Evolutionary conservation across 2,113 vertebrate species (phyloP), one percentile per base, ranked within the genome.

Genomic region (Etheostoma spectabile): DNA sequence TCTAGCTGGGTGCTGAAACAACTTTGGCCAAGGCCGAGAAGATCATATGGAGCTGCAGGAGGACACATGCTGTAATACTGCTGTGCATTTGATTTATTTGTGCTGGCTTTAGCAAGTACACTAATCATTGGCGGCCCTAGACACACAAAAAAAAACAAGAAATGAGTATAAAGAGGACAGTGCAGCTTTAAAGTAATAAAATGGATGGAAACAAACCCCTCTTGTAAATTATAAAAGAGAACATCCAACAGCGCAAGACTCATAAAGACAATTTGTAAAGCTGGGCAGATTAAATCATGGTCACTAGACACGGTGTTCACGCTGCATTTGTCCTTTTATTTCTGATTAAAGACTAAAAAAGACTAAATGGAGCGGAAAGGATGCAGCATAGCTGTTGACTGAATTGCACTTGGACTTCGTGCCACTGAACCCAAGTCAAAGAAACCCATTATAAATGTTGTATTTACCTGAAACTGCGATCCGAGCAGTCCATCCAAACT

Each of bases 401-500:
- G 21, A 19, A 38, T 10, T 24, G 46, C 7, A 7, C 51, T 27
- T 15, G 16, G 59, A 66, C 22, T 27, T 4, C 38, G 45, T 59
- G 53, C 33, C 64, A 53, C 62, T n/a, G 22, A 72, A 49, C 19
- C 8, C 35, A 66, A 56, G 24, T 35, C 38, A 4, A 7, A 66
- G 69, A 8, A 66, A 51, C 52, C 57, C 7, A 24, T 27, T 33
- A 52, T 2, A 52, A 68, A 38, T 22, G 0, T 11, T 5, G 22
- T 11, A n/a, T 56, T 89, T 91, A 94, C 93, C 93, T 93, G 81
- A 91, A 90, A 52, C 11, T 74, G 30, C 83, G 85, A 21, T 91
- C 88, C 1, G 80, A 56, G 66, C 84, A 93, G 15, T 94, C 77
- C 81, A 89, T 15, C 93, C 92, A 94, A 0, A 79, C 55, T 0